phyloP scores from a whole-genome alignment of 1,140 invertebrate genomes.

The Drosophila ananassae region DNA sequence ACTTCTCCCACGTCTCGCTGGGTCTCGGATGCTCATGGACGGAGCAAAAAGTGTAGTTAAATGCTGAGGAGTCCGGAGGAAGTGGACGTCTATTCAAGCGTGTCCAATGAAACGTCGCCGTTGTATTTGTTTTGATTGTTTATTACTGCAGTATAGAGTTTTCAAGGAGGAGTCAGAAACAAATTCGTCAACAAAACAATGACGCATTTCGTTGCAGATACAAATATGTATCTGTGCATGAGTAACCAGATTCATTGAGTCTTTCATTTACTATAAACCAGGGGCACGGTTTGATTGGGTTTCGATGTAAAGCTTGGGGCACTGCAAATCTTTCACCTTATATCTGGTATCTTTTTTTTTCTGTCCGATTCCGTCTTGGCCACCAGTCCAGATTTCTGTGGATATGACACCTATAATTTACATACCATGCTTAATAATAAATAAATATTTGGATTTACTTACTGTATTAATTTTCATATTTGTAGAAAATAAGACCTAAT shows the following conservation, averaged over 20 bases:
- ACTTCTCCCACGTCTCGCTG: constrained; percentile 55
- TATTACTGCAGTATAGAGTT: constrained; percentile 75
- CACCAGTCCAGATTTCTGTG: no score
- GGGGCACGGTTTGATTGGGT: neutral
- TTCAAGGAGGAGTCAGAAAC: constrained; percentile 28
- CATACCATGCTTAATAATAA: no score
- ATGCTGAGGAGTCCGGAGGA: neutral
- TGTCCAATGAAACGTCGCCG: constrained; percentile 76
- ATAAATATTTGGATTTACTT: no score
- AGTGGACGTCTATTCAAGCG: constrained; percentile 66
- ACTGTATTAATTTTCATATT: neutral
- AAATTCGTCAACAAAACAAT: constrained; percentile 67
- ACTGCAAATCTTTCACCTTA: no score
- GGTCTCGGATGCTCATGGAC: constrained; percentile 37
- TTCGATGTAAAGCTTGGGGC: neutral
- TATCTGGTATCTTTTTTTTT: no score
- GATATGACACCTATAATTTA: no score
- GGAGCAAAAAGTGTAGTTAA: constrained; percentile 9
- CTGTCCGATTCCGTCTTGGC: no score
- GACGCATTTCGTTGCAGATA: constrained; percentile 40
- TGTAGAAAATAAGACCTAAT: neutral
- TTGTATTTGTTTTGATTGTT: constrained; percentile 81
- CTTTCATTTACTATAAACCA: neutral
- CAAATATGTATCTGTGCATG: constrained; percentile 7
- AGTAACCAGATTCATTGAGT: constrained; percentile 60